Base-by-base conservation (phyloP, 2,113 vertebrate genomes). In the Eidolon helvum region DNA sequence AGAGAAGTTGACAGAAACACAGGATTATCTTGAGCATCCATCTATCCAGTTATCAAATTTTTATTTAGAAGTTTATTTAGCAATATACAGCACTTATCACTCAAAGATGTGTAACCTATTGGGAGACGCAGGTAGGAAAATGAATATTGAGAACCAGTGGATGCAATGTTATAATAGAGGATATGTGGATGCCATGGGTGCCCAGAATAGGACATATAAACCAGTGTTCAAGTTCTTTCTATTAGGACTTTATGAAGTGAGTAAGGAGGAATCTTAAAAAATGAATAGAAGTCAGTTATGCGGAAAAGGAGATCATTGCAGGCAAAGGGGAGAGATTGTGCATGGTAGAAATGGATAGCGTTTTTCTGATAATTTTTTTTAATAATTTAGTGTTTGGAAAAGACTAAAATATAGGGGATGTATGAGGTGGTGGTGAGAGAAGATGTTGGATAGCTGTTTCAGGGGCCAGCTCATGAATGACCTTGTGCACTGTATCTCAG, bases 21-120 rank as follows among this genome's bases (percentile, higher is more conserved):
- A 85, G 33, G 18, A 40, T 68, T 68, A n/a, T 92, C 72, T 53
- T 71, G 33, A 75, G 12, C 8, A 79, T 74, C 68, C 30, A 55
- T 59, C 33, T 50, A 87, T 68, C 33, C 14, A 11, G 45, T 48
- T 43, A 35, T 43, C 24, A 43, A 18, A 38, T 75, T 57, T 57
- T 43, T 26, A 75, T 50, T 91, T 78, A 75, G n/a, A 55, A 35
- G 35, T 48, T 26, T 92, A 68, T 79, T 83, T 71, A 79, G 33
- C 33, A 68, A 63, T n/a, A 18, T 26, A 24, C 9, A 57, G 16
- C 12, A 59, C 40, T 87, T 68, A 21, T 83, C 40, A 55, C 53
- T 48, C 74, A 48, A 43, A 43, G 94, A 68, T 22, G 26, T 12
- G 30, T 0, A 10, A 10, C 72, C 66, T 78, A 10, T 33, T 89